Evolutionary conservation across 1,140 invertebrate species (phyloP), one percentile per base, ranked within the genome.

Genomic region (Drosophila gunungcola): DNA sequence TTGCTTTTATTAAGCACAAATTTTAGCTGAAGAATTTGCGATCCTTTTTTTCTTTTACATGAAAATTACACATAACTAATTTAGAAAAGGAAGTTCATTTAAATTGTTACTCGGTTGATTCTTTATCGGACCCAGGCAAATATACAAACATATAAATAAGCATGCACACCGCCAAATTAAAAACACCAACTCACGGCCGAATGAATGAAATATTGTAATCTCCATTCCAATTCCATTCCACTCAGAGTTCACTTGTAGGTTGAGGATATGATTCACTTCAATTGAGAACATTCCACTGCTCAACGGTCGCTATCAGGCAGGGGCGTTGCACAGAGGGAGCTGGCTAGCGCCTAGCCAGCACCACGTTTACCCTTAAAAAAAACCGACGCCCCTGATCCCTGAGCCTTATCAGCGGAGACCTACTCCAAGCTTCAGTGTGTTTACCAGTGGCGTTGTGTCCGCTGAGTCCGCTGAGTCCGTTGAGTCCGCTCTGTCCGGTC

Each of bases 211-310:
- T 43, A 76, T 78, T 79, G 75, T 77, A 89, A 88, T 88, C 84
- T 80, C 78, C 69, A 89, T 85, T 84, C 70, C 79, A 77, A 36
- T 63, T 43, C 11, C 32, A 68, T 45, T 55, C 62, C 36, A 70
- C 78, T 88, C 70, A 77, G 86, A 88, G 83, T 88, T 83, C 83
- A 88, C 73, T 68, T 79, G 75, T 86, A 84, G 84, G 84, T 88
- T 88, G 84, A 89, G 75, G 80, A 88, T 84, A 88, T 88, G 83
- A 88, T 83, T 88, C 83, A 89, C 78, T 89, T 77, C 63, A 79
- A 86, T 86, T 86, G 82, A 82, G 72, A 76, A 79, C 79, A 83
- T 76, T 83, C 80, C 80, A 80, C 36, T 38, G 68, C 43, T 62
- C 42, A 36, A 36, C 55, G 41, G 27, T 21, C 38, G 58, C 49